Evolutionary conservation across 2,113 vertebrate genomes (phyloP).

Genomic region (Coturnix japonica): DNA sequence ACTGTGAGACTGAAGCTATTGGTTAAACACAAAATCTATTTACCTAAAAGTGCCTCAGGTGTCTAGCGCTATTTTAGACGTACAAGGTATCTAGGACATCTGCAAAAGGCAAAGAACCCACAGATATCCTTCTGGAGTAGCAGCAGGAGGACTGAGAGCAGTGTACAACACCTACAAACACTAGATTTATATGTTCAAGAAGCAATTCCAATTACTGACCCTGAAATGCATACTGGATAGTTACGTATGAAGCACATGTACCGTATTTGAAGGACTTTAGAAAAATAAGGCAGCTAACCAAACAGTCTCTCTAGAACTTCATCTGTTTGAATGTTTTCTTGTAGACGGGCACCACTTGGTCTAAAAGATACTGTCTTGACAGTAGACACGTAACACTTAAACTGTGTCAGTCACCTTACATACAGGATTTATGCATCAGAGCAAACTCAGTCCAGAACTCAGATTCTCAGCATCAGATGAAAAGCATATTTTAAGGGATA

Average conservation of each 20-base stretch:
- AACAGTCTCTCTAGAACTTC: background rate
- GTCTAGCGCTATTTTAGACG: background rate
- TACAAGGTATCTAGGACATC: background rate
- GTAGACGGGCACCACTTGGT: fast-evolving
- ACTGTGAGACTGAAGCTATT: background rate
- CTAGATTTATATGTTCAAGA: background rate
- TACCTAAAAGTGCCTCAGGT: background rate
- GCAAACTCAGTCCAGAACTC: background rate
- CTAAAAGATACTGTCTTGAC: background rate
- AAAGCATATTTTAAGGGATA: background rate
- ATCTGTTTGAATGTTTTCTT: background rate
- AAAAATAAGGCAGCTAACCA: background rate
- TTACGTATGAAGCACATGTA: background rate
- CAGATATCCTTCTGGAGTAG: background rate
- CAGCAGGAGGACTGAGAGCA: background rate
- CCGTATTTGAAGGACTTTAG: background rate
- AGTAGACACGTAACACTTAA: background rate
- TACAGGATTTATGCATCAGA: background rate
- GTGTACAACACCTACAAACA: fast-evolving
- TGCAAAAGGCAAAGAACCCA: background rate
- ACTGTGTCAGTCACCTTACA: fast-evolving
- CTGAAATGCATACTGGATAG: background rate
- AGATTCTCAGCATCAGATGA: background rate
- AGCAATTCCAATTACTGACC: background rate
- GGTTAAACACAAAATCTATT: background rate